Base-by-base conservation (phyloP, 1,140 invertebrate species). In the Drosophila suzukii region DNA sequence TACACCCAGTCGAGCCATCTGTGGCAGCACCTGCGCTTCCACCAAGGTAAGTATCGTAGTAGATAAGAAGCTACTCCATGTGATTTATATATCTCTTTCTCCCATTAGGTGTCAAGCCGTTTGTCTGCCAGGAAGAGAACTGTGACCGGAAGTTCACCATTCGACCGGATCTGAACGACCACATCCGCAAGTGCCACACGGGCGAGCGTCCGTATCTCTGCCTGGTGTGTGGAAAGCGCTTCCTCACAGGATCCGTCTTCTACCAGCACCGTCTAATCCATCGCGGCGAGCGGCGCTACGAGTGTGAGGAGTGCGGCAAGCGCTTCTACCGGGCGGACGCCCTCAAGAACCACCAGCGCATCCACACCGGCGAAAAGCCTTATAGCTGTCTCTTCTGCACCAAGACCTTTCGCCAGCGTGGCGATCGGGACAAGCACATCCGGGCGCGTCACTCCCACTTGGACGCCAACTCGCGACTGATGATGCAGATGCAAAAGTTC, bases 261-360 rank as follows among this genome's bases (percentile, higher is more conserved):
- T 95, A 96, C 58, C 95, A 96, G 72, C 94, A 97, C 92, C 93
- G 96, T 75, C 92, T 96, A 1, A 96, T 96, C 43, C 96, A 97
- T 86, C 96, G 96, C 0, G 96, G 97, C 1, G 97, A 98, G 91
- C 92, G 96, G 47, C 95, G 96, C 24, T 96, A 96, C 86, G 95
- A 94, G 70, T 97, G 96, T 81, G 94, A 95, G 56, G 94, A 96
- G 61, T 94, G 94, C 46, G 92, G 93, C 7, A 94, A 94, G 83
- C 86, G 94, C 5, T 94, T 94, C 65, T 94, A 94, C 70, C 92
- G 94, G 17, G 94, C 94, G 2, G 94, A 94, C 73, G 94, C 94
- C 4, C 72, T 94, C 6, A 94, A 94, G 41, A 93, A 93, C 61
- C 95, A 95, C 75, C 94, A 95, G 67, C 93, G 95, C 38, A 95